phyloP scores from a whole-genome alignment of 2,113 vertebrate genomes.

The Chaetura pelagica region DNA sequence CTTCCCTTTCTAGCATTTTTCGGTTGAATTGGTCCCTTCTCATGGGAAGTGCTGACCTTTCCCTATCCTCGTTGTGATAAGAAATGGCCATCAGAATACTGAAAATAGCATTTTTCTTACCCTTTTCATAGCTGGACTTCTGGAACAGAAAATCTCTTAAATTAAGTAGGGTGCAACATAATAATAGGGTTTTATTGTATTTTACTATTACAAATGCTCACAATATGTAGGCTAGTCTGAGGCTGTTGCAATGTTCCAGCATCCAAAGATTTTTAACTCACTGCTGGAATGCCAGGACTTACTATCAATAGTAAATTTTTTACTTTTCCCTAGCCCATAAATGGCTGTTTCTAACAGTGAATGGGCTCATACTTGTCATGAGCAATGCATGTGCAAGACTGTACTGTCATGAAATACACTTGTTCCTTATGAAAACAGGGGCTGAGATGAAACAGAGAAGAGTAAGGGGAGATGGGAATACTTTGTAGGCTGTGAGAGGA shows the following conservation, averaged over 20 bases:
- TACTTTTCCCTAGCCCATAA: not conserved
- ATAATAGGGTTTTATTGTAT: not conserved
- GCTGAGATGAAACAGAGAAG: not conserved
- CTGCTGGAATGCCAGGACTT: not conserved
- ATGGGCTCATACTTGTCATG: not conserved
- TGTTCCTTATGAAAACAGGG: not conserved
- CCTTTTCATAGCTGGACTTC: not conserved
- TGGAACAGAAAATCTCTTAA: not conserved
- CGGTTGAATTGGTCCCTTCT: not conserved
- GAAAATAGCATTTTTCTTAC: not conserved
- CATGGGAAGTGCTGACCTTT: not conserved
- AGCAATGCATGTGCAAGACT: not conserved
- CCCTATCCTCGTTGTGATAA: not conserved
- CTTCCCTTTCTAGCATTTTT: not conserved
- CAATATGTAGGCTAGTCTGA: not conserved
- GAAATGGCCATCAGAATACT: rapidly evolving
- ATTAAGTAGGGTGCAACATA: not conserved
- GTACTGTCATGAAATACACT: not conserved
- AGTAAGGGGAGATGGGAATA: not conserved
- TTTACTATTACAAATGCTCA: not conserved
- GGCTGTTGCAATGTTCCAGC: not conserved
- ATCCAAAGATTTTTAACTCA: not conserved
- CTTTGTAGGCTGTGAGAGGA: not conserved
- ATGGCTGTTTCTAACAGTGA: not conserved
- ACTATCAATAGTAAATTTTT: not conserved